Evolutionary conservation across 2,113 vertebrate species (phyloP), one percentile per base, ranked within the genome.

Genomic region (Channa maculata): DNA sequence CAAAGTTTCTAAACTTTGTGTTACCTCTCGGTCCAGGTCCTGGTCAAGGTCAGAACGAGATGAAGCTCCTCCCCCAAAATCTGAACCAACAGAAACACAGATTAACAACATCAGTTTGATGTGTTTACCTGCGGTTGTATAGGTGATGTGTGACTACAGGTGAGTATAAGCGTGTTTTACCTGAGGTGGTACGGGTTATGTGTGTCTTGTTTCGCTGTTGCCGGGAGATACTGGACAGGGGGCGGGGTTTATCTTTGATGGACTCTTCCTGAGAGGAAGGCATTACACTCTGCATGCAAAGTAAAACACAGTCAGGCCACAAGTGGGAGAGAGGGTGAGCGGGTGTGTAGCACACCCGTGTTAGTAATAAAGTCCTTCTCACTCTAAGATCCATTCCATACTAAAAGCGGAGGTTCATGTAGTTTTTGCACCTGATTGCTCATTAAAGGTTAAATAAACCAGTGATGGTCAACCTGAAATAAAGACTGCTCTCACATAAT

Each of bases 21-120:
- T 87, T 86, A 97, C 97, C 97, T 99, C 98, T 94, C 94, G 96
- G 67, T 98, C 97, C 50, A 95, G 94, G 80, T 99, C 97, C 82
- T 95, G 96, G 83, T 99, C 97, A 0, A 91, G 95, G 52, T 99
- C 97, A 0, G 94, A 95, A 34, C 95, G 93, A 62, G 97, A 95
- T 15, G 96, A 95, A 77, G 95, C 83, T 3, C 94, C 91, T 59
- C 91, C 93, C 44, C 95, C 94, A 5, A 94, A 95, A 83, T 98
- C 97, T 95, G 69, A 64, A 59, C 48, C 0, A 63, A 44, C 53
- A 12, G 65, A 83, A 72, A 63, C 11, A 65, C 5, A 53, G 37
- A 69, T 38, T 8, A 55, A 62, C 45, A 41, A 64, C 50, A 55
- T 34, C 14, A 24, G 2, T 1, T 3, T 9, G 13, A 13, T 8